phyloP scores from a whole-genome alignment of 2,113 vertebrate species.

The Oreotragus oreotragus region DNA sequence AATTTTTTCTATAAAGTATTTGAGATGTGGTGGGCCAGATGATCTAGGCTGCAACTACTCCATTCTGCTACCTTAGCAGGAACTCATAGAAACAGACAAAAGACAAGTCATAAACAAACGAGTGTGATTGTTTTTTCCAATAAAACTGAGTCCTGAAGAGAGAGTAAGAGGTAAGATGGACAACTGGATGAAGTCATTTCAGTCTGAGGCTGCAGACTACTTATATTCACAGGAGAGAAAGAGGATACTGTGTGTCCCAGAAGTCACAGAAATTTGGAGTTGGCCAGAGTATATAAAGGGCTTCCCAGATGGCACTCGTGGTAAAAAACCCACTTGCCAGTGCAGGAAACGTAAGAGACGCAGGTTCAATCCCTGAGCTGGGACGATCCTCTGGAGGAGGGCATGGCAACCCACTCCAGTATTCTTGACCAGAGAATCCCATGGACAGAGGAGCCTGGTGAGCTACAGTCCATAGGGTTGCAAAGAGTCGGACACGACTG shows the following conservation, averaged over 20 bases:
- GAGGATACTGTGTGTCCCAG: no score
- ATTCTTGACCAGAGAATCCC: not conserved
- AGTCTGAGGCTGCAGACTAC: no score
- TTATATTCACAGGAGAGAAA: no score
- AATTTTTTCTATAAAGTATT: not conserved
- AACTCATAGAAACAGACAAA: not conserved
- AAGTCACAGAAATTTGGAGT: not conserved
- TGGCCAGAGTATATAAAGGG: not conserved
- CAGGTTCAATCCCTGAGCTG: not conserved
- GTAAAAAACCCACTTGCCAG: not conserved
- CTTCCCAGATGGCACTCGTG: not conserved
- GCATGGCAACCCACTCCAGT: not conserved
- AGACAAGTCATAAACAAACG: not conserved
- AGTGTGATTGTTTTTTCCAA: not conserved
- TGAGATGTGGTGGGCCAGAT: not conserved
- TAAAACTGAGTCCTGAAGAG: not conserved
- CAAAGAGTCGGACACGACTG: fast-evolving
- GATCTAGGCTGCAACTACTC: not conserved
- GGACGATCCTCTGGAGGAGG: not conserved
- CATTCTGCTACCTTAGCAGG: not conserved
- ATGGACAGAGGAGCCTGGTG: not conserved
- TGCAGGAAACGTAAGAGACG: not conserved
- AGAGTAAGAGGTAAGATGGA: not conserved
- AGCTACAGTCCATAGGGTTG: not conserved
- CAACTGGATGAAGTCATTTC: not conserved